A percentile compares a stretch with the other conserved stretches of the same genome.
These are phyloP conservation scores for Scelioninae gen. 2 DNA, from an alignment of 2,888 invertebrate genomes.

Conservation along the genomic window DNA sequence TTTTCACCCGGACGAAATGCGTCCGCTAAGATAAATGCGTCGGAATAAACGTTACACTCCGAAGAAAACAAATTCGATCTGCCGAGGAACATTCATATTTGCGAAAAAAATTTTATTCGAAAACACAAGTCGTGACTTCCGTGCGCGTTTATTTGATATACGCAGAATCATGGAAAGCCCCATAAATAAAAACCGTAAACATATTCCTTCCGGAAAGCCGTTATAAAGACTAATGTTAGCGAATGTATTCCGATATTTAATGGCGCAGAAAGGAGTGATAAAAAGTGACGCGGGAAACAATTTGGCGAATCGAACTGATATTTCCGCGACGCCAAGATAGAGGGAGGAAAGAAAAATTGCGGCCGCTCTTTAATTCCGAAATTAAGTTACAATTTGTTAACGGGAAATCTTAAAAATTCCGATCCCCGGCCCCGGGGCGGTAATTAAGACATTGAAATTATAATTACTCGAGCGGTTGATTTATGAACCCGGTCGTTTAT, in stretches of 20 bases:
- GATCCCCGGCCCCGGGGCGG: neutral
- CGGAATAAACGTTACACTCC: slow-evolving; percentile 12
- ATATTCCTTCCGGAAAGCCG: neutral
- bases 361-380: slow-evolving; percentile 1
- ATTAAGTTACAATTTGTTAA: slow-evolving; percentile 27
- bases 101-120: slow-evolving; percentile 18
- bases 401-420: neutral
- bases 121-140: neutral
- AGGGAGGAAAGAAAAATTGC: neutral
- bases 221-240: slow-evolving; percentile 7
- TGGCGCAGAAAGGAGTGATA: slow-evolving; percentile 1
- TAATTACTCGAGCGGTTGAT: slow-evolving; percentile 17
- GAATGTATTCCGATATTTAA: slow-evolving; percentile 11
- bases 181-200: slow-evolving; percentile 14
- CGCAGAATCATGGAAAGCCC: slow-evolving; percentile 10
- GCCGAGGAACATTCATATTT: slow-evolving; percentile 19
- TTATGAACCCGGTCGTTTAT: slow-evolving; percentile 9
- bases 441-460: slow-evolving; percentile 19
- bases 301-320: neutral
- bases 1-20: slow-evolving; percentile 18
- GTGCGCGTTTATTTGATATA: slow-evolving; percentile 1
- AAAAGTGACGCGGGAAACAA: slow-evolving; percentile 2
- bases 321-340: neutral
- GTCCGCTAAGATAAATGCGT: slow-evolving; percentile 25
- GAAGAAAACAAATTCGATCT: slow-evolving; percentile 26